Evolutionary conservation across 2,888 invertebrate genomes (phyloP), one percentile per base, ranked within the genome.

Genomic region (Ditula angustiorana): DNA sequence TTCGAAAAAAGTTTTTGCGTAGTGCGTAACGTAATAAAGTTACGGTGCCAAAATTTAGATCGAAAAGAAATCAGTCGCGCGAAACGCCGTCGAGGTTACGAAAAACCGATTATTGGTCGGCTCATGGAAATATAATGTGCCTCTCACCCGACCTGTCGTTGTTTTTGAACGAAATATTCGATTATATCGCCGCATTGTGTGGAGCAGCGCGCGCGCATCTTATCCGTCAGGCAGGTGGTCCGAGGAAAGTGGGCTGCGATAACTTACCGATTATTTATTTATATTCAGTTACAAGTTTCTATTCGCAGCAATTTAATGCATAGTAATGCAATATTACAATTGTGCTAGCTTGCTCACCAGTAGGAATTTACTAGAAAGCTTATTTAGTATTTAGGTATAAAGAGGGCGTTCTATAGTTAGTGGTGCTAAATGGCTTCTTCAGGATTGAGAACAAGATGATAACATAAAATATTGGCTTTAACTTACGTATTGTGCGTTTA

Each of bases 211-310:
- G 13, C 26, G 24, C 44, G 23, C 37, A 52, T 61, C 52, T 44
- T 23, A 56, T 37, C 37, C 13, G 69, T 69, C 67, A 66, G 75
- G 77, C 81, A 79, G 80, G 80, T 81, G 79, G 69, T 64, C 65
- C 59, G 57, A 68, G 35, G 62, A 67, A 66, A 67, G 62, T 65
- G 30, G 46, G 55, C n/a, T 57, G 44, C 63, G 56, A 50, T 60
- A 37, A 41, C 37, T 44, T 49, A 26, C 21, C 23, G 28, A 59
- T 37, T 50, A 37, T 49, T 49, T 63, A 49, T 60, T 56, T 56
- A 60, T 41, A 60, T 35, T 57, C 28, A 61, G 19, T 41, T 52
- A 61, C 53, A 53, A 21, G 61, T 53, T 61, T 53, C 61, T 33
- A 46, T 53, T 46, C 13, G 21, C 11, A 19, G 35, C 21, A 41